Base-by-base conservation (phyloP, 2,888 invertebrate species). In the Willowsia nigromaculata region DNA sequence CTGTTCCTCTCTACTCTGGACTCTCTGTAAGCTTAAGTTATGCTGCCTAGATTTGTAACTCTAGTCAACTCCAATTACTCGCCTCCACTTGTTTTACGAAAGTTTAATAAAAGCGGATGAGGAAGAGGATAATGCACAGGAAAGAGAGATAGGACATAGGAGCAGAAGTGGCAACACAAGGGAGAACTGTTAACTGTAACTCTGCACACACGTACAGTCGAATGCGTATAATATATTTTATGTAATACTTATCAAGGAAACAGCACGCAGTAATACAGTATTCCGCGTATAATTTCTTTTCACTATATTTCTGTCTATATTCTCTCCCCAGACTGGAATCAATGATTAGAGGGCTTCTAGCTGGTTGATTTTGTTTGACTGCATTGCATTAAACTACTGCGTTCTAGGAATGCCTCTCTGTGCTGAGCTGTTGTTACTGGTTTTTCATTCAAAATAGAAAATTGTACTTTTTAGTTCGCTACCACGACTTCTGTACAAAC, bases 61-160 rank as follows among this genome's bases (percentile, higher is more conserved):
- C 50, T 50, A 82, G 82, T 82, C 82, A 59, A 81, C 59, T 59
- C 81, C 56, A 81, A 81, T 81, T 81, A 81, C 59, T 37, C 68
- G 68, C 40, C 40, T 40, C 40, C 22, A 25, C 22, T 68, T 68
- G 68, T 68, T 68, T 68, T 68, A 22, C 68, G 40, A 68, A 68
- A 68, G 68, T 68, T 68, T 68, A 68, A 68, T 68, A 68, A 68
- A 68, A 68, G 22, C 68, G 68, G 68, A 68, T 40, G 37, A 18
- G 68, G 68, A 37, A 68, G 22, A 68, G 68, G 37, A 68, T 68
- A 37, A 40, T 37, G 22, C 18, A 40, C 68, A 47, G 81, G 59
- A 27, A 81, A 81, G 59, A 50, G 74, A 37, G 33, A 40, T 56
- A 37, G 33, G 2, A 30, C 11, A 56, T 56, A 25, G 25, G 3